phyloP scores from a whole-genome alignment of 2,888 invertebrate species.

The Sthenelais limicola region DNA sequence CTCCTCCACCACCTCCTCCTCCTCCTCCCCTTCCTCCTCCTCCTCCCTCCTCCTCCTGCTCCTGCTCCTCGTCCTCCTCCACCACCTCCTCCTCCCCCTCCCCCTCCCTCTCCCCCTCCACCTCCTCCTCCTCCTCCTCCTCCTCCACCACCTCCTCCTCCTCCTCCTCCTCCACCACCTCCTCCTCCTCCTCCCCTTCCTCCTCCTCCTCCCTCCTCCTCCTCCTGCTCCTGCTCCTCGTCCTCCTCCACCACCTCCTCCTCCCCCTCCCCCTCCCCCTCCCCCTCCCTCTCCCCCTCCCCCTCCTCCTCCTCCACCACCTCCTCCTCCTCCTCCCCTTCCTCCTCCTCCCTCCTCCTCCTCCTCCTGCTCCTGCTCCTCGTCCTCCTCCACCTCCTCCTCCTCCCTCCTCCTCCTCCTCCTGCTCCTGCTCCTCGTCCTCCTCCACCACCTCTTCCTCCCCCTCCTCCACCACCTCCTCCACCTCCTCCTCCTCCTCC shows the following conservation, averaged over 20 bases:
- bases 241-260: neutral
- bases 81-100: neutral
- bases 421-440: neutral
- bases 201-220: conserved; percentile 3
- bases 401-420: neutral
- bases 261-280: conserved; percentile 4
- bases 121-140: neutral
- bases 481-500: no score
- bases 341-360: conserved; percentile 9
- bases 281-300: conserved; percentile 7
- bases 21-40: conserved; percentile 10
- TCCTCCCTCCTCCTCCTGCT: conserved; percentile 4
- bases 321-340: conserved; percentile 6
- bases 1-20: conserved; percentile 1
- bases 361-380: neutral
- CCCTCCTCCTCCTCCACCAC: neutral
- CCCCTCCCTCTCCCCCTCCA: neutral
- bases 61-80: neutral
- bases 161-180: conserved; percentile 6
- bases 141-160: neutral
- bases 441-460: no score
- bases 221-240: neutral
- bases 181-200: neutral
- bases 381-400: conserved; percentile 1
- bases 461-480: no score